Percentiles rank a stretch among this genome's conserved stretches.
Conservation (phyloP, 2,113 vertebrate genomes). For the Calyptomena viridis region DNA sequence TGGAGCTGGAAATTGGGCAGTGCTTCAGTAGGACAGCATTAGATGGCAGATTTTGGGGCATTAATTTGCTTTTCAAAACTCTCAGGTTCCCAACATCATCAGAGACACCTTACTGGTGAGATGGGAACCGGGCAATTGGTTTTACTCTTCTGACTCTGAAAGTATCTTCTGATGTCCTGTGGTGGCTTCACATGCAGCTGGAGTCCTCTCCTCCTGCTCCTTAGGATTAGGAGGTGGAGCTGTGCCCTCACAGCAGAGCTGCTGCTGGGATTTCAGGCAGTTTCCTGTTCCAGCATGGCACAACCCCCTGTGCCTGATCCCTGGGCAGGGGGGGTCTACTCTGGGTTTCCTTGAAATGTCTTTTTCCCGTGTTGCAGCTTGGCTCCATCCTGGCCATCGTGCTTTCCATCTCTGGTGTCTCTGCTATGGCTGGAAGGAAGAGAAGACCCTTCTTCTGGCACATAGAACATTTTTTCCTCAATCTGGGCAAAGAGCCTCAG, state of each 20-base stretch:
- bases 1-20: neutral
- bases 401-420: neutral
- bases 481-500: neutral
- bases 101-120: neutral
- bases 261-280: neutral
- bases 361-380: neutral
- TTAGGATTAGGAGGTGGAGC: neutral
- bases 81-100: neutral
- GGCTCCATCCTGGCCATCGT: fast-evolving
- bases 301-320: neutral
- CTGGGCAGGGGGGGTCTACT: neutral
- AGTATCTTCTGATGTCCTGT: neutral
- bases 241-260: neutral
- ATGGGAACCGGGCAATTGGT: neutral
- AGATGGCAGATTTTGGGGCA: neutral
- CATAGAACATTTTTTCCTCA: neutral
- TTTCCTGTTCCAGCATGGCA: fast-evolving
- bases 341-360: neutral
- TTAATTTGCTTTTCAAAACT: neutral
- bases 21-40: neutral
- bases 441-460: neutral
- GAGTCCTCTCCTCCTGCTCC: neutral
- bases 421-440: neutral
- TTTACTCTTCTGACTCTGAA: neutral
- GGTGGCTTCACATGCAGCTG: neutral